These are phyloP conservation scores for Melanotaenia nigrans DNA, from an alignment of 2,797 vertebrate genomes.

Conservation along the genomic window DNA sequence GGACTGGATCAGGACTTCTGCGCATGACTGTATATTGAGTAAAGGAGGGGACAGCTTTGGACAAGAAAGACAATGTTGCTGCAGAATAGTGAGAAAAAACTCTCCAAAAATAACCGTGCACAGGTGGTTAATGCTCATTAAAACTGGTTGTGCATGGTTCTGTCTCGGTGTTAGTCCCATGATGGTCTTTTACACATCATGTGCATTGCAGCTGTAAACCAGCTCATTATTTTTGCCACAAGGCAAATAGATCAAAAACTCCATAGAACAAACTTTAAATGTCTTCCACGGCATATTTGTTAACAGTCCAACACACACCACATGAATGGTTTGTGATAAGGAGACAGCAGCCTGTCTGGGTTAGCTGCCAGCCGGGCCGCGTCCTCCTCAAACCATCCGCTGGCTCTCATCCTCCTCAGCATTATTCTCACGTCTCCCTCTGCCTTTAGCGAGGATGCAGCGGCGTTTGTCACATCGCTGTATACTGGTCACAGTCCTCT, in stretches of 20 bases:
- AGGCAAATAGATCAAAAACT: background rate
- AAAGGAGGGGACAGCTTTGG: too few relatives aligned
- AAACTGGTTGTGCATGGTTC: too few relatives aligned
- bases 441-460: slow-evolving; percentile 23
- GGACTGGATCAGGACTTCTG: too few relatives aligned
- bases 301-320: background rate
- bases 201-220: background rate
- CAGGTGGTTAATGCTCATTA: too few relatives aligned
- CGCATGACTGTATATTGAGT: too few relatives aligned
- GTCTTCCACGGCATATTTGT: background rate
- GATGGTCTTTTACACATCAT: too few relatives aligned
- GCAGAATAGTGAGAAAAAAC: too few relatives aligned
- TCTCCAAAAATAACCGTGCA: too few relatives aligned
- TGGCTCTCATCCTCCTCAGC: slow-evolving; percentile 45
- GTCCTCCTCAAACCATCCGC: too few relatives aligned
- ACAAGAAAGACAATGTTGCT: too few relatives aligned
- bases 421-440: slow-evolving; percentile 61
- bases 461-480: slow-evolving; percentile 36
- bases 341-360: background rate
- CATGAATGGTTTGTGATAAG: background rate
- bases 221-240: background rate
- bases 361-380: slow-evolving; percentile 14
- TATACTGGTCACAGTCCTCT: slow-evolving; percentile 37
- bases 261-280: background rate
- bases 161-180: too few relatives aligned